Conservation (phyloP, 2,888 invertebrate genomes). For the Pollenia griseotomentosa region DNA sequence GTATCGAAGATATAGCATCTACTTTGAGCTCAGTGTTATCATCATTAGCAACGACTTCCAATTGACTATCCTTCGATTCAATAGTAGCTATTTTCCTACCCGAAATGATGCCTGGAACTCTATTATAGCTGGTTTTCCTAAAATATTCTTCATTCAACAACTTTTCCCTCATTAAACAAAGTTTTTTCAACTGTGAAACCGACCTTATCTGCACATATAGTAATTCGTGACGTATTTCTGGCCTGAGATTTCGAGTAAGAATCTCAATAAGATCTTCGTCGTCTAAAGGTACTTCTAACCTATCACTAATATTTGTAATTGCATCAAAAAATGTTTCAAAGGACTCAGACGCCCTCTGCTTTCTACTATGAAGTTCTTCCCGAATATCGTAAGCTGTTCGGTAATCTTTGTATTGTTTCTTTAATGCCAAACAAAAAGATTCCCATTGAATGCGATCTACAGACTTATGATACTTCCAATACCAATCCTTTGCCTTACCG, state of each 20-base stretch:
- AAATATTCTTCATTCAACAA: no score
- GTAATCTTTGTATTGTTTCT: neutral
- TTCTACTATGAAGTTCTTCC: neutral
- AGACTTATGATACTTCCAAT: neutral
- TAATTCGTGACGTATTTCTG: neutral
- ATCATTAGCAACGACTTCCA: no score
- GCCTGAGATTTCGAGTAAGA: neutral
- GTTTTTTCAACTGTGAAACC: neutral
- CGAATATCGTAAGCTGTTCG: neutral
- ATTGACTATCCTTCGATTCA: no score
- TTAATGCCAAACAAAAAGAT: neutral
- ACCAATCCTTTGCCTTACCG: neutral
- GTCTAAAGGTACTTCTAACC: neutral
- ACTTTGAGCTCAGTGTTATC: no score
- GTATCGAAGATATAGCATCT: no score
- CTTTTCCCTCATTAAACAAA: neutral
- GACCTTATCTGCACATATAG: neutral
- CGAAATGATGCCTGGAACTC: no score
- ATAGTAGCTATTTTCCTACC: no score
- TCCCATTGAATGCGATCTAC: neutral
- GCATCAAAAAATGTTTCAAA: slow-evolving; percentile 1
- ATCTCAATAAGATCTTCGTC: neutral
- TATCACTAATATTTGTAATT: neutral
- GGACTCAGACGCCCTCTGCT: neutral
- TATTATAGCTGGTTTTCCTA: no score